Conservation (phyloP, 2,888 invertebrate genomes). For the Oconnorella tubifera region DNA sequence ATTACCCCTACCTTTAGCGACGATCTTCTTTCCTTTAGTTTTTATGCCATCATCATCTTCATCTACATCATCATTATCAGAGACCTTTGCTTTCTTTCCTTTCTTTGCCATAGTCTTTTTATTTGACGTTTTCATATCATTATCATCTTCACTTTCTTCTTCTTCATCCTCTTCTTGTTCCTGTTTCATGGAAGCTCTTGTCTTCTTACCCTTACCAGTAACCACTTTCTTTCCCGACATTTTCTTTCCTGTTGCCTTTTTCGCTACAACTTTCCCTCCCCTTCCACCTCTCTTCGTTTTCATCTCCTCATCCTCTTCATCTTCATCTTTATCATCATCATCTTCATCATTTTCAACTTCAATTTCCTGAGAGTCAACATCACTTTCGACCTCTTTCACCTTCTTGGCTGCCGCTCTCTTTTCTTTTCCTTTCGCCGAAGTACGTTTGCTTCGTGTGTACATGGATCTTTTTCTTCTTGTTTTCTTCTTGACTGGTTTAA, state of each 20-base stretch:
- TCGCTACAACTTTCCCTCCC: no score
- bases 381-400: neutral
- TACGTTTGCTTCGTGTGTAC: slow-evolving; percentile 8
- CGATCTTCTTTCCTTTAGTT: neutral
- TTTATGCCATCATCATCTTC: neutral
- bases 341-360: neutral
- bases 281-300: neutral
- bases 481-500: neutral
- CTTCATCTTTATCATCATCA: neutral
- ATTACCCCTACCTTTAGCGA: no score
- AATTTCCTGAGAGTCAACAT: neutral
- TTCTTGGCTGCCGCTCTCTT: neutral
- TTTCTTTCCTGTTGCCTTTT: no score
- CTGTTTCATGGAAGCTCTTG: neutral
- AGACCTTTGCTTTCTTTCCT: neutral
- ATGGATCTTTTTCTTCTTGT: neutral
- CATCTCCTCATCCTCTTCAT: neutral
- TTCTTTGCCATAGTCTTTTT: no score
- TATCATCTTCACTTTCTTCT: no score
- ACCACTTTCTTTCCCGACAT: no score
- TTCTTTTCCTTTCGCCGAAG: no score
- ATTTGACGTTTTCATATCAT: no score
- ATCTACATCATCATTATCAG: neutral
- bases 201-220: neutral
- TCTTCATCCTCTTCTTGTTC: no score